Percentiles rank a stretch among this genome's conserved stretches.
Conservation (phyloP, 2,113 vertebrate genomes). For the Eretmochelys imbricata region DNA sequence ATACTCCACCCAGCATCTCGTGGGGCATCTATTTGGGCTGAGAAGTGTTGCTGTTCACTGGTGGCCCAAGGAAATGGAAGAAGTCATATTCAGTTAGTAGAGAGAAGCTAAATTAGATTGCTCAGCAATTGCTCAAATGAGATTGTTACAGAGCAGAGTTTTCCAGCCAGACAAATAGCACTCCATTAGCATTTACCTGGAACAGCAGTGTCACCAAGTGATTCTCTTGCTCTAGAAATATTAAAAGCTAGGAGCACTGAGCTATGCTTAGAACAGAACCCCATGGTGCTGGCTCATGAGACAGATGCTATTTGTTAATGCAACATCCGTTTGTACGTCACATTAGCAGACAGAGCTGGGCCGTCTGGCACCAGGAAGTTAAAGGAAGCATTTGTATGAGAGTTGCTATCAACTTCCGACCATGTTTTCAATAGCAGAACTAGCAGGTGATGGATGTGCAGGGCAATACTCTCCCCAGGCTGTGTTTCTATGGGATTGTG, state of each 20-base stretch:
- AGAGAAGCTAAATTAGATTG: background rate
- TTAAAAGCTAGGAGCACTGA: background rate
- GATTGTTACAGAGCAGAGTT: too few relatives aligned
- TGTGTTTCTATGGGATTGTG: background rate
- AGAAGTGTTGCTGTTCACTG: background rate
- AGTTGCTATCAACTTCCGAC: background rate
- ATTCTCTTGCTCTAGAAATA: rapidly evolving
- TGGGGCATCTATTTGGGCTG: too few relatives aligned
- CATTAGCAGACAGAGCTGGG: background rate
- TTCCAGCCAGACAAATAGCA: background rate
- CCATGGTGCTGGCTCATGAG: background rate
- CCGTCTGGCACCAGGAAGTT: rapidly evolving
- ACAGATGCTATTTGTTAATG: background rate
- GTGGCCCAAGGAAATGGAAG: background rate
- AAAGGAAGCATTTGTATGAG: background rate
- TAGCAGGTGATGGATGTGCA: background rate
- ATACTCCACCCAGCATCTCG: background rate
- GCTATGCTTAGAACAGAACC: background rate
- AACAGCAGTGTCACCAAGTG: background rate
- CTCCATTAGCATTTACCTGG: background rate
- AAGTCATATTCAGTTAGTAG: background rate
- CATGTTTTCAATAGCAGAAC: background rate
- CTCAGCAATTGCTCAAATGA: background rate
- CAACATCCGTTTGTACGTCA: background rate
- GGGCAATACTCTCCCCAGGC: background rate